Base-by-base conservation (phyloP, 2,113 vertebrate species). In the Himantopus leucocephalus region DNA sequence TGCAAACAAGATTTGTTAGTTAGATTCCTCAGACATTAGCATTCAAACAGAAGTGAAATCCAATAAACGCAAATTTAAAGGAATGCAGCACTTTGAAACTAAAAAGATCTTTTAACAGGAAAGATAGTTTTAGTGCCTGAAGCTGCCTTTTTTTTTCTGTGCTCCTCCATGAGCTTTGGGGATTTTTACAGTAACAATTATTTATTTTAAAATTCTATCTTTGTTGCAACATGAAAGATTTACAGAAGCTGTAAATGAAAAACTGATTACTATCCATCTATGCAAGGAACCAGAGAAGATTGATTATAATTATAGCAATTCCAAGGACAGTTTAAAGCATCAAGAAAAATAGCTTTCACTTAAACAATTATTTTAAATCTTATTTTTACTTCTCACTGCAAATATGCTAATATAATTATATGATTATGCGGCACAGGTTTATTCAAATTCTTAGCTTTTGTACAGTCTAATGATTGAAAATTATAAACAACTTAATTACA, bases 11-110 rank as follows among this genome's bases (percentile, higher is more conserved):
- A 75, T 89, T 84, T 87, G 20, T 79, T 90, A 41, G 52, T 43
- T 63, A 75, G 30, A 75, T 8, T 94, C 18, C 43, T 91, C 64
- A 89, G 52, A 81, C 58, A 60, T 34, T 62, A 89, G 11, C 62
- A 85, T 76, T 85, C 34, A 85, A 93, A 94, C n/a, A 87, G 52
- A 86, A 94, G 30, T 53, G 39, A 89, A 94, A 95, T 87, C 21
- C 19, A 73, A 79, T 82, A 72, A 85, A 91, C 4, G 5, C 15
- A 89, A 91, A 93, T 91, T 68, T 55, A 83, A 90, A 92, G 75
- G 34, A 76, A n/a, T 85, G 23, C 12, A 15, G 22, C 39, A 76
- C 29, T 90, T 76, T 48, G 66, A 90, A 94, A 85, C 7, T 4
- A 55, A 75, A 91, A 74, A 18, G 8, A 24, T 56, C 15, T 68